Conservation (phyloP, 2,888 invertebrate genomes). For the Clanis bilineata region DNA sequence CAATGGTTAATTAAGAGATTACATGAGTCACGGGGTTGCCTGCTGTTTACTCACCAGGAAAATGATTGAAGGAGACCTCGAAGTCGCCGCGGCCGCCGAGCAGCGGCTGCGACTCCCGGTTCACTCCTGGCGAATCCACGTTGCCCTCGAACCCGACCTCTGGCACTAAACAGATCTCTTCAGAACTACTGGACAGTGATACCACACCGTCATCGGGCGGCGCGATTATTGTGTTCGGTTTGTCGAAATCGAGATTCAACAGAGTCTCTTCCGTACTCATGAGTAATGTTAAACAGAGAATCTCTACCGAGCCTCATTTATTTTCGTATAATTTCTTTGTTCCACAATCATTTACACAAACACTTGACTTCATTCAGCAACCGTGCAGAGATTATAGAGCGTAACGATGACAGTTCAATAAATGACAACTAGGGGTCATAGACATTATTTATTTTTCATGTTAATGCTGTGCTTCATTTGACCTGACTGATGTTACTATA, state of each 20-base stretch:
- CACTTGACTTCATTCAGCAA: constrained; percentile 62
- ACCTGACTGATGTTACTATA: neutral
- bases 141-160: constrained; percentile 92
- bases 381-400: constrained; percentile 55
- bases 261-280: constrained; percentile 85
- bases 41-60: constrained; percentile 85
- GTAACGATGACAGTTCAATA: constrained; percentile 31
- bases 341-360: constrained; percentile 79
- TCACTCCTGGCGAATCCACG: constrained; percentile 92
- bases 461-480: neutral
- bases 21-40: constrained; percentile 34
- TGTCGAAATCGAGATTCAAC: constrained; percentile 84
- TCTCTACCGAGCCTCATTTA: constrained; percentile 79
- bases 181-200: constrained; percentile 82
- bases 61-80: constrained; percentile 91
- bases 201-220: constrained; percentile 83
- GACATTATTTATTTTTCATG: constrained; percentile 25
- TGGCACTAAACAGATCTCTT: constrained; percentile 90
- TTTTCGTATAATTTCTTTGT: constrained; percentile 77
- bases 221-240: constrained; percentile 66
- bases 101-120: constrained; percentile 97
- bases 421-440: constrained; percentile 36
- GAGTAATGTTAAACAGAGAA: constrained; percentile 73
- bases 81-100: constrained; percentile 90
- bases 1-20: constrained; percentile 34